Percentiles rank a stretch among this genome's conserved stretches.
These are phyloP conservation scores for Cyrtonyx montezumae DNA, from an alignment of 2,113 vertebrate genomes.

Conservation along the genomic window DNA sequence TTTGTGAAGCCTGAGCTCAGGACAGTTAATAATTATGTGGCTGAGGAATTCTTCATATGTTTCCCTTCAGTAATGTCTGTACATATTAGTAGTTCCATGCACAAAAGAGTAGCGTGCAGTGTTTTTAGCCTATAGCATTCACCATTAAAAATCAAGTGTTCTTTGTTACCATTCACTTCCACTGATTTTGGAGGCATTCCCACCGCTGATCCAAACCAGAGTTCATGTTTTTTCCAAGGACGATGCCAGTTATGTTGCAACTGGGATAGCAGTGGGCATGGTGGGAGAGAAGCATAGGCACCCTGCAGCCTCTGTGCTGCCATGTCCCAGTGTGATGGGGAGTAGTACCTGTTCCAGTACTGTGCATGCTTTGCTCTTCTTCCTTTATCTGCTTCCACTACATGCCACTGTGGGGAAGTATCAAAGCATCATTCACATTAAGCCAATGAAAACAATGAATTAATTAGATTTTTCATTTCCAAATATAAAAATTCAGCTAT, in stretches of 20 bases:
- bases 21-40: not conserved
- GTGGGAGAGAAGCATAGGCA: fast-evolving
- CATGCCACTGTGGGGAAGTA: not conserved
- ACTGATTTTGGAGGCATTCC: not conserved
- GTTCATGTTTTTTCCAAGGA: fast-evolving
- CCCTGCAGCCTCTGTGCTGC: not conserved
- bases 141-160: not conserved
- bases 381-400: not conserved
- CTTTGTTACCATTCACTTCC: not conserved
- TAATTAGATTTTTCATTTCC: not conserved
- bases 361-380: not conserved
- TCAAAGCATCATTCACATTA: not conserved
- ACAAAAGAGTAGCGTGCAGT: not conserved
- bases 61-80: not conserved
- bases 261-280: fast-evolving
- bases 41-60: not conserved
- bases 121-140: not conserved
- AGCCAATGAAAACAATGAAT: not conserved
- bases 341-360: not conserved
- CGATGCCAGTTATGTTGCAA: not conserved
- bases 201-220: not conserved
- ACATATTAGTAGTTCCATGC: not conserved
- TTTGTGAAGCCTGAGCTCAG: not conserved
- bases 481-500: not conserved
- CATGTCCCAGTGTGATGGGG: not conserved